phyloP scores from a whole-genome alignment of 2,888 invertebrate species.

The Drosophila antonietae region DNA sequence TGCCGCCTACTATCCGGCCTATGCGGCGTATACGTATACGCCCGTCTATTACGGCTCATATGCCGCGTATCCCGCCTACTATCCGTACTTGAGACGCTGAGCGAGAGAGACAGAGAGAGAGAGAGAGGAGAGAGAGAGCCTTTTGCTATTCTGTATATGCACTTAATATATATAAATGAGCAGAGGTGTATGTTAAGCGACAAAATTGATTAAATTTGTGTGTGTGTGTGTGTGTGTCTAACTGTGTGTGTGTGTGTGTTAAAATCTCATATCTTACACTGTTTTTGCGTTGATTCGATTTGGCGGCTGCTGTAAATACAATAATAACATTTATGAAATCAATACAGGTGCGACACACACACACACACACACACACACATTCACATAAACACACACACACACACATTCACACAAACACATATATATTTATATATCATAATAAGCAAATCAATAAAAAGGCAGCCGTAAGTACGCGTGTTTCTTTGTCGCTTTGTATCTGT shows the following conservation, averaged over 20 bases:
- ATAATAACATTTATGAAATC: constrained; percentile 67
- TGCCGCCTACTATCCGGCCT: constrained; percentile 72
- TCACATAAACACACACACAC: constrained; percentile 15
- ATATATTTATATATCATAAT: constrained; percentile 25
- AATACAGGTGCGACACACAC: constrained; percentile 38
- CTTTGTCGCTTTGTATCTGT: constrained; percentile 7
- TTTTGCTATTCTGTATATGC: constrained; percentile 10
- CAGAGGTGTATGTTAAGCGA: constrained; percentile 11
- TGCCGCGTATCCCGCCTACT: constrained; percentile 72
- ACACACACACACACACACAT: constrained; percentile 19
- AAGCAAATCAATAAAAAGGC: constrained; percentile 72
- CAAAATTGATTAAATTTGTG: constrained; percentile 51
- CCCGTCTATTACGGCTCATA: constrained; percentile 70
- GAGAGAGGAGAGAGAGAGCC: neutral
- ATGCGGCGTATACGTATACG: constrained; percentile 67
- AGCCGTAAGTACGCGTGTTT: constrained; percentile 24
- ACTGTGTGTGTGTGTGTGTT: constrained; percentile 12
- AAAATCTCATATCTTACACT: constrained; percentile 42
- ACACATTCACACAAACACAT: neutral
- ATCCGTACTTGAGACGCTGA: constrained; percentile 65
- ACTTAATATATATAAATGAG: neutral
- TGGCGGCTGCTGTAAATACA: constrained; percentile 45
- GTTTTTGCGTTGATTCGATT: constrained; percentile 60
- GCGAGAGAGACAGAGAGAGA: too few species aligned
- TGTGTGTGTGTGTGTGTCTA: constrained; percentile 22